Evolutionary conservation across 2,888 invertebrate genomes (phyloP), one percentile per base, ranked within the genome.

Genomic region (Eupithecia subumbrata): DNA sequence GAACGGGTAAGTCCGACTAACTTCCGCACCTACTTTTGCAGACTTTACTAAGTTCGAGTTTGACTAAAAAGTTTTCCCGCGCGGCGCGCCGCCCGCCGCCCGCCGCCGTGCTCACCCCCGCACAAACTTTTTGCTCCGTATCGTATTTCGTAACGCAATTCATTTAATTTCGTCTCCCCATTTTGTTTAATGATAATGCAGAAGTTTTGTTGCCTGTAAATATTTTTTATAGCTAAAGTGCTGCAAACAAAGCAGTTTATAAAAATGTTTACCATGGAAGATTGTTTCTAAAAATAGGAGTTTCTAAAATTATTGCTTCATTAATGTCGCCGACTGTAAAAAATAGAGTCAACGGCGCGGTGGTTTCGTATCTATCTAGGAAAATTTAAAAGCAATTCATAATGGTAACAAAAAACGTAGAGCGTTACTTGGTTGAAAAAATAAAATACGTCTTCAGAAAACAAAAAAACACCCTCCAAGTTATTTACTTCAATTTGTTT

Each of bases 1-100:
- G 98, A 98, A 96, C 96, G 98, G 97, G 98, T 98, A 92, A 98
- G 98, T n/a, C 74, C 12, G 3, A 11, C 9, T 40, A 37, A 16
- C 37, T 8, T 64, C 69, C 73, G 56, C 56, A 56, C 22, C 12
- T 56, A 56, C 56, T 56, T 56, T 56, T 22, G 56, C 56, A 22
- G 56, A 56, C 56, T 56, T 56, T 11, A 56, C 56, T 56, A 56
- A 56, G 56, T 56, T 52, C n/a, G n/a, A 52, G 52, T 9, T 52
- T 11, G 56, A 4, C n/a, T 22, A n/a, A 77, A 82, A 84, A 83
- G 74, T 82, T 80, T 80, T 80, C 79, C 79, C 80, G 75, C 76
- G 79, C 76, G 68, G 66, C 56, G 74, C 78, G 77, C 76, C 34
- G 37, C 64, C 34, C 60, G 77, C 76, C 34, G n/a, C 66, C 64